Evolutionary conservation across 1,140 invertebrate species (phyloP).

Genomic region (Daktulosphaira vitifoliae): DNA sequence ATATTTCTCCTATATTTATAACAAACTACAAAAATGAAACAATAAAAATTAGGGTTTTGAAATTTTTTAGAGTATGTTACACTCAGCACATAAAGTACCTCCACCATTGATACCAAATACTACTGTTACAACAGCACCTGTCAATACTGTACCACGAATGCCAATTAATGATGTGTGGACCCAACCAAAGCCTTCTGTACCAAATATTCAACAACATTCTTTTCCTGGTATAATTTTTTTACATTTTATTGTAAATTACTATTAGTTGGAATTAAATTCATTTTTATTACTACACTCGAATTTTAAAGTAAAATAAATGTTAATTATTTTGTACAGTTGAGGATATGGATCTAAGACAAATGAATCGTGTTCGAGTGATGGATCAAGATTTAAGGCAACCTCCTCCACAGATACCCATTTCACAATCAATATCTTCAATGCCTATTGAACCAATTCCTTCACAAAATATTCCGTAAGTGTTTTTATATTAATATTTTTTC

Average conservation of each 20-base stretch:
- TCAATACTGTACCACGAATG: conserved; percentile 11
- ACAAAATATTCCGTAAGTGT: conserved; percentile 21
- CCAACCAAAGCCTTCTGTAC: neutral
- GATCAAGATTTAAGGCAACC: conserved; percentile 56
- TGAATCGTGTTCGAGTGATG: conserved; percentile 46
- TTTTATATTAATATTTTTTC: too few species aligned
- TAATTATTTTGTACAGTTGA: conserved; percentile 12
- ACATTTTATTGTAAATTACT: too few species aligned
- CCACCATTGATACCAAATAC: conserved; percentile 35
- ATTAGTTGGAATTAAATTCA: too few species aligned
- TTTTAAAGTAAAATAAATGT: too few species aligned
- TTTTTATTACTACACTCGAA: too few species aligned
- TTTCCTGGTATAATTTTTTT: neutral
- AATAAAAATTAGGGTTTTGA: too few species aligned
- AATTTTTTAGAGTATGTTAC: conserved; percentile 41
- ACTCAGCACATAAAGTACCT: conserved; percentile 47
- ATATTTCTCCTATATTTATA: too few species aligned
- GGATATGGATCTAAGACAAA: conserved; percentile 47
- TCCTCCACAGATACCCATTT: conserved; percentile 50
- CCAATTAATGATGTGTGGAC: neutral
- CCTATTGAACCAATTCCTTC: conserved; percentile 36
- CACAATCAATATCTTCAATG: conserved; percentile 45
- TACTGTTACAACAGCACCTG: conserved; percentile 37
- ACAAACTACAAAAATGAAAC: too few species aligned
- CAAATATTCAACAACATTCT: neutral